Conservation (phyloP, 1,140 invertebrate genomes). For the Bombus pascuorum region DNA sequence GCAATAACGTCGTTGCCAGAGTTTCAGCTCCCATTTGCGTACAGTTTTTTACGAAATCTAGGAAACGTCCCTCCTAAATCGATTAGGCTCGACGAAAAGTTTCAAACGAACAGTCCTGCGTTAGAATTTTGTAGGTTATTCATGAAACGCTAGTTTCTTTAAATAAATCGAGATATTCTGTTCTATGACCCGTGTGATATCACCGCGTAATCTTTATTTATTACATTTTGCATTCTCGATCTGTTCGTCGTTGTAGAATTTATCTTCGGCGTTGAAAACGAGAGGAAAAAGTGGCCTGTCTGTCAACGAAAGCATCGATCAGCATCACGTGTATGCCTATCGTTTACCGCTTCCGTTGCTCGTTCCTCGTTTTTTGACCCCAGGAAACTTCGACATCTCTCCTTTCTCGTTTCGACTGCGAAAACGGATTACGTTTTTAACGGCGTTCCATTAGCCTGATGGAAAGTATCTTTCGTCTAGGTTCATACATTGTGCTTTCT, state of each 20-base stretch:
- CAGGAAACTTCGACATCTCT: neutral
- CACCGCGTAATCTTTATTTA: constrained; percentile 3
- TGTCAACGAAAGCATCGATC: constrained; percentile 19
- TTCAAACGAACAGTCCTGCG: neutral
- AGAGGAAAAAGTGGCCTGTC: neutral
- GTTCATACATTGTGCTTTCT: neutral
- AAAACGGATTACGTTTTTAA: constrained; percentile 25
- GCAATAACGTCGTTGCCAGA: neutral
- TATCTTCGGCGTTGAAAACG: neutral
- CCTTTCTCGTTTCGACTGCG: constrained; percentile 15
- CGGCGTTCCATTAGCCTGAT: constrained; percentile 25
- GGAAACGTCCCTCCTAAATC: neutral
- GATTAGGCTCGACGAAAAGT: neutral
- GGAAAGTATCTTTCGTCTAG: neutral
- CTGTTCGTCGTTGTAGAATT: neutral
- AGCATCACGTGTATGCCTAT: constrained; percentile 32
- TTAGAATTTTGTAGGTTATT: neutral
- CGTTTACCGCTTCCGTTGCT: neutral
- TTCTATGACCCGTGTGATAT: no score
- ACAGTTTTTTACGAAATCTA: neutral
- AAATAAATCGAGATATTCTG: constrained; percentile 4
- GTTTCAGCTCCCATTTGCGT: neutral
- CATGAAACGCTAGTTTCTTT: neutral
- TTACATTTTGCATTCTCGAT: neutral
- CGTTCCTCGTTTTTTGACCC: neutral